Conservation (phyloP, 2,797 vertebrate genomes). For the Gouania willdenowi region DNA sequence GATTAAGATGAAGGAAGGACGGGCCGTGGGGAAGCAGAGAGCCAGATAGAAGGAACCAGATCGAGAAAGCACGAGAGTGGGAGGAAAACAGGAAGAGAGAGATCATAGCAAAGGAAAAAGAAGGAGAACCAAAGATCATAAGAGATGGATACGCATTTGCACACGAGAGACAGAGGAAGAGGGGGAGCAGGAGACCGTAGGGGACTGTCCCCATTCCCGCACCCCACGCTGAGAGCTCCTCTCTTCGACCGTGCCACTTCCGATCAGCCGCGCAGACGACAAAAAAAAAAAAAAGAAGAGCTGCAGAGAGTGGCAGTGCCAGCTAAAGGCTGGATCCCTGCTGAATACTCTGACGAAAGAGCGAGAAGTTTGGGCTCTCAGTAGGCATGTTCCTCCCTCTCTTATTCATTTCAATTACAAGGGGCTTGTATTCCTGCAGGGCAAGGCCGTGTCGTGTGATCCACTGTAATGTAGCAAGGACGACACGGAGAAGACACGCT, state of each 20-base stretch:
- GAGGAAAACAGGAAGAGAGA: constrained; percentile 66
- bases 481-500: constrained; percentile 49
- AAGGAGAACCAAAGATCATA: constrained; percentile 64
- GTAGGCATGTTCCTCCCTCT: constrained; percentile 62
- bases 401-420: constrained; percentile 75
- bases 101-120: constrained; percentile 66
- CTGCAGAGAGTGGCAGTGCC: constrained; percentile 42
- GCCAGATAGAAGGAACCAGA: constrained; percentile 44
- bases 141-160: constrained; percentile 64
- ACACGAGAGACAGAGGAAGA: constrained; percentile 46
- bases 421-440: constrained; percentile 73
- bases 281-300: no score
- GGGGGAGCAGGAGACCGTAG: constrained; percentile 62
- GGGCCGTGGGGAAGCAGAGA: constrained; percentile 59
- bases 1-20: constrained; percentile 62
- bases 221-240: constrained; percentile 59
- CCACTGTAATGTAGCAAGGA: constrained; percentile 54
- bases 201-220: constrained; percentile 71
- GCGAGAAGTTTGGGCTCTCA: constrained; percentile 60
- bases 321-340: constrained; percentile 58
- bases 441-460: constrained; percentile 67
- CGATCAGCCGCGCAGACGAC: constrained; percentile 59
- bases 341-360: constrained; percentile 61
- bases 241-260: constrained; percentile 67
- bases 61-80: constrained; percentile 51